phyloP scores from a whole-genome alignment of 2,113 vertebrate genomes.

The Cynopterus brachyotis region DNA sequence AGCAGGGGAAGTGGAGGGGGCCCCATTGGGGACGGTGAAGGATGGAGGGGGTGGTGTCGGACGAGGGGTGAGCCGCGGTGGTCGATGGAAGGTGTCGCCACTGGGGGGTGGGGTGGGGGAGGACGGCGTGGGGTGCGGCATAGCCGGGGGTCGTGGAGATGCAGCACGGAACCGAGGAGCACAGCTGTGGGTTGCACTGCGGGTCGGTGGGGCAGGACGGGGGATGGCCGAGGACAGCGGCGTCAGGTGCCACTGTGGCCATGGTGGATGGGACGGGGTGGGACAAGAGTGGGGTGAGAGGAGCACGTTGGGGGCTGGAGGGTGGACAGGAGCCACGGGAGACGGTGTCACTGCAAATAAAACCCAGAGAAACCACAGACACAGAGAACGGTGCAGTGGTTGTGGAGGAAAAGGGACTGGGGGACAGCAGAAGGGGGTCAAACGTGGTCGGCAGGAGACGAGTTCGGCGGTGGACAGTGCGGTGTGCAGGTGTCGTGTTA shows the following conservation, averaged over 20 bases:
- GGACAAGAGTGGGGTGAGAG: too few relatives aligned
- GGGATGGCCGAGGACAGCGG: fast-evolving
- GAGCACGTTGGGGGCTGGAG: fast-evolving
- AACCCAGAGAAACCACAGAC: too few relatives aligned
- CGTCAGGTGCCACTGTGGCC: fast-evolving
- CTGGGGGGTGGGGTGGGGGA: fast-evolving
- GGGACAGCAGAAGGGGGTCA: too few relatives aligned
- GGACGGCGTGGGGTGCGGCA: not conserved
- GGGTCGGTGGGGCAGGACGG: not conserved
- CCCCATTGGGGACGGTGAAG: not conserved
- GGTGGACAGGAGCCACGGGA: fast-evolving
- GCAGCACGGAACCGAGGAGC: not conserved
- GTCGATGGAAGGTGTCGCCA: not conserved
- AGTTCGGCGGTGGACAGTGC: too few relatives aligned
- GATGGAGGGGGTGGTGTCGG: fast-evolving
- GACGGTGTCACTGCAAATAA: not conserved
- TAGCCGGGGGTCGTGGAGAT: fast-evolving
- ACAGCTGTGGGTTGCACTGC: fast-evolving
- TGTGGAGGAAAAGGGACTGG: too few relatives aligned
- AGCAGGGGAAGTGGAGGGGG: not conserved
- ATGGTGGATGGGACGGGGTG: not conserved
- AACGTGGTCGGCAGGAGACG: too few relatives aligned
- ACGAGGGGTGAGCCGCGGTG: not conserved
- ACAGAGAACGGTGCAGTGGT: too few relatives aligned
- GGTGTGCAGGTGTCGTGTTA: too few relatives aligned